Conservation (phyloP, 2,797 vertebrate genomes). For the Spondyliosoma cantharus region DNA sequence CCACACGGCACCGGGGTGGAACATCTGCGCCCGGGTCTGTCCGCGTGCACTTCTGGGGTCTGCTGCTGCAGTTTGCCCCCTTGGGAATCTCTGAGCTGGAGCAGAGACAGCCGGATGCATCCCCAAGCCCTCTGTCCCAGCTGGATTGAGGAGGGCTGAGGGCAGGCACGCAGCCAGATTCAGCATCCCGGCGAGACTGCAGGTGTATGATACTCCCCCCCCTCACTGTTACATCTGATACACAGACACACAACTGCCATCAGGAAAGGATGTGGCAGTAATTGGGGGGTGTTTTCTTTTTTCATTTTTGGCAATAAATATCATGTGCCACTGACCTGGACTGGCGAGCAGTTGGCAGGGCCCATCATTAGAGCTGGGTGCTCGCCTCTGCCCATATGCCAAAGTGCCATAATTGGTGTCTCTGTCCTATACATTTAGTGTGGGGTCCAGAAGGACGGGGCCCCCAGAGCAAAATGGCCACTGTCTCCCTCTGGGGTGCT, state of each 20-base stretch:
- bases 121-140: constrained; percentile 52
- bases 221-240: constrained; percentile 64
- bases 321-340: constrained; percentile 73
- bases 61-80: constrained; percentile 64
- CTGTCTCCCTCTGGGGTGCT: constrained; percentile 69
- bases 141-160: constrained; percentile 60
- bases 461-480: constrained; percentile 66
- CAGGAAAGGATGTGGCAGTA: constrained; percentile 71
- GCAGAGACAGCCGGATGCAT: constrained; percentile 64
- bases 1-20: constrained; percentile 50
- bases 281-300: constrained; percentile 62
- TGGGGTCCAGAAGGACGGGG: constrained; percentile 63
- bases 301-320: constrained; percentile 75
- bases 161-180: constrained; percentile 68
- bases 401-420: constrained; percentile 81
- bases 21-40: constrained; percentile 76
- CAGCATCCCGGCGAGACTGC: constrained; percentile 67
- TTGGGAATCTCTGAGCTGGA: constrained; percentile 55
- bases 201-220: constrained; percentile 64
- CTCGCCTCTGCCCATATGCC: constrained; percentile 81
- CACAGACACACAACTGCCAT: constrained; percentile 55
- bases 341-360: constrained; percentile 80
- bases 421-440: constrained; percentile 65
- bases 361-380: constrained; percentile 76
- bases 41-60: constrained; percentile 59